These are phyloP conservation scores for Drosophila hawaiiensis DNA, from an alignment of 2,888 invertebrate species.

Conservation along the genomic window DNA sequence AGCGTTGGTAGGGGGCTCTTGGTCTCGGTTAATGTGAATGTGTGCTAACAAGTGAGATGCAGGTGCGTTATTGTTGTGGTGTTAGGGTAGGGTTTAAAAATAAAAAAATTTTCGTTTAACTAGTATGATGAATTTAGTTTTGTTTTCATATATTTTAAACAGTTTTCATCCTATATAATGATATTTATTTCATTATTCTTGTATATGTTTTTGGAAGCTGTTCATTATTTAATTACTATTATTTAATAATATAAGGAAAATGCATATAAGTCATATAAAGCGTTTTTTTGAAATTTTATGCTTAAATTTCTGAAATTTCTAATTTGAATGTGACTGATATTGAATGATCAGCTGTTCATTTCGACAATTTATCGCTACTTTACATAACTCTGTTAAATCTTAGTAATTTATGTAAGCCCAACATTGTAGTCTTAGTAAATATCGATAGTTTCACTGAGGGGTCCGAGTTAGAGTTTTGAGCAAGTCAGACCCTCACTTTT, in stretches of 20 bases:
- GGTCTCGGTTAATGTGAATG: not conserved
- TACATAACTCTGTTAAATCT: not conserved
- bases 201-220: not conserved
- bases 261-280: not conserved
- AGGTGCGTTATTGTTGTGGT: slow-evolving; percentile 34
- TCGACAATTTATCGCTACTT: no score
- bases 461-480: no score
- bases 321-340: not conserved
- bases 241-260: not conserved
- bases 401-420: not conserved
- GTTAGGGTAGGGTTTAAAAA: slow-evolving; percentile 17
- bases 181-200: not conserved
- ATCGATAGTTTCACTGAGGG: not conserved
- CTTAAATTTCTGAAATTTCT: not conserved
- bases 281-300: not conserved
- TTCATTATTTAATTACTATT: not conserved
- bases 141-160: not conserved
- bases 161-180: not conserved
- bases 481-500: not conserved
- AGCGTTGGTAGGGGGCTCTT: not conserved
- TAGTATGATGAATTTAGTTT: not conserved
- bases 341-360: no score
- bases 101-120: slow-evolving; percentile 15
- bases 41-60: slow-evolving; percentile 18
- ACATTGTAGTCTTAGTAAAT: not conserved